phyloP scores from a whole-genome alignment of 2,888 invertebrate genomes.

The Ptycholaimellus sp. region DNA sequence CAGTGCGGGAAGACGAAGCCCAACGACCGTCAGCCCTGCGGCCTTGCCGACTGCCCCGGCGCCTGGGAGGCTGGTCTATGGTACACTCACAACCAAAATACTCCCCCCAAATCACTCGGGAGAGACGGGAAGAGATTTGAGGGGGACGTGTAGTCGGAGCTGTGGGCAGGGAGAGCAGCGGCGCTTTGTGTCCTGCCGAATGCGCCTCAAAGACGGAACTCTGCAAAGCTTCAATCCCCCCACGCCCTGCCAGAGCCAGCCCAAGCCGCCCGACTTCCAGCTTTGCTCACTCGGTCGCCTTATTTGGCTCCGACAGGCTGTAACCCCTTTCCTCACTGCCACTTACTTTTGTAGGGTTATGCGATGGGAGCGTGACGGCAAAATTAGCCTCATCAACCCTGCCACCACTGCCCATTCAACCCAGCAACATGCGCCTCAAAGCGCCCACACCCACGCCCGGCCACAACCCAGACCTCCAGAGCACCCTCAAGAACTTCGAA shows the following conservation, averaged over 20 bases:
- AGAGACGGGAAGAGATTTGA: slow-evolving; percentile 6
- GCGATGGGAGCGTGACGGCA: slow-evolving; percentile 8
- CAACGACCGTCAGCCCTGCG: slow-evolving; percentile 44
- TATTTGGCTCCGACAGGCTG: neutral
- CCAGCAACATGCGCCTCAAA: neutral
- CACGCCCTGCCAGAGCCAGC: slow-evolving; percentile 39
- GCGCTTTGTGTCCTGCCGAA: slow-evolving; percentile 56
- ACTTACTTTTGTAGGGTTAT: neutral
- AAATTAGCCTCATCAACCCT: too few relatives aligned
- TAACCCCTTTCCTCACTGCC: neutral
- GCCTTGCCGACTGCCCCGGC: slow-evolving; percentile 70
- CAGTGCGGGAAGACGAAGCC: slow-evolving; percentile 51
- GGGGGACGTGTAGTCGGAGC: slow-evolving; percentile 52
- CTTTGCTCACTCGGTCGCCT: slow-evolving; percentile 44
- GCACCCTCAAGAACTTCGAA: slow-evolving; percentile 53
- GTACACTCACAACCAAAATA: neutral
- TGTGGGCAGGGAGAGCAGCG: slow-evolving; percentile 73
- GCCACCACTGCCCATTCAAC: neutral
- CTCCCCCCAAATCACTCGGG: slow-evolving; percentile 1
- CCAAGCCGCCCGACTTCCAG: slow-evolving; percentile 47
- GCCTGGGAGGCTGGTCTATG: slow-evolving; percentile 50
- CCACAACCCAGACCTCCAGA: slow-evolving; percentile 40
- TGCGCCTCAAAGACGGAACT: slow-evolving; percentile 74
- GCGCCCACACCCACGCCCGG: slow-evolving; percentile 28
- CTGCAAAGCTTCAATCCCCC: slow-evolving; percentile 40